Conservation (phyloP, 35 echinoderm and acorn worm genomes). For the Eucidaris tribuloides region DNA sequence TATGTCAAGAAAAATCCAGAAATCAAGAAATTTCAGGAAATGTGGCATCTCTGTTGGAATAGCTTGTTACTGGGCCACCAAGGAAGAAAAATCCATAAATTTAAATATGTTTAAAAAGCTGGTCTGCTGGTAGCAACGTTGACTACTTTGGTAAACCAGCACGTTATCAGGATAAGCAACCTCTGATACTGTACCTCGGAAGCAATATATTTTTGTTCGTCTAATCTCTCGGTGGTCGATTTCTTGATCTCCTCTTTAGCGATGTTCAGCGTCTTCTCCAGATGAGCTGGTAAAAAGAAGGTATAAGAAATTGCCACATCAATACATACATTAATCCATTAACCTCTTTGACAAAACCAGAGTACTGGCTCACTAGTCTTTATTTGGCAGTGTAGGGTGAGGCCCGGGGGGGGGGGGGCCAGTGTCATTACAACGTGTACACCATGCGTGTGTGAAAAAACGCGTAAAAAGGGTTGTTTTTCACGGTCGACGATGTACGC, state of each 20-base stretch:
- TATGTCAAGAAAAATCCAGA: too few species aligned
- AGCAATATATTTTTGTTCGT: conserved; percentile 92
- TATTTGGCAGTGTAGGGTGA: neutral
- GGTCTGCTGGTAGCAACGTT: too few species aligned
- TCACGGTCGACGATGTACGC: too few species aligned
- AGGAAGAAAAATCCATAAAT: too few species aligned
- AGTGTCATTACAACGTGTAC: neutral
- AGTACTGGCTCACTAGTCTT: neutral
- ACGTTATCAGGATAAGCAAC: too few species aligned
- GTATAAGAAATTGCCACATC: neutral
- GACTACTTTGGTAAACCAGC: too few species aligned
- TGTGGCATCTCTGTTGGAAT: too few species aligned
- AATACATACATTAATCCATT: neutral
- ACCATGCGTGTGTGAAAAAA: neutral
- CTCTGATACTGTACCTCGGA: too few species aligned
- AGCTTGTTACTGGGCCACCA: too few species aligned
- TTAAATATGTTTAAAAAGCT: too few species aligned
- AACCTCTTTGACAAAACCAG: neutral
- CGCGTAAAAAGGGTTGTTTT: neutral
- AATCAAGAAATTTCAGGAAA: too few species aligned
- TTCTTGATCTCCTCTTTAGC: conserved; percentile 92
- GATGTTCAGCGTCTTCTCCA: conserved; percentile 82
- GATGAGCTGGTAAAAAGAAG: conserved; percentile 43
- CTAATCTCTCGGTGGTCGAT: conserved; percentile 72
- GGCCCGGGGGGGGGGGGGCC: neutral